Base-by-base conservation (phyloP, 2,797 vertebrate genomes). In the Bufotes viridis region DNA sequence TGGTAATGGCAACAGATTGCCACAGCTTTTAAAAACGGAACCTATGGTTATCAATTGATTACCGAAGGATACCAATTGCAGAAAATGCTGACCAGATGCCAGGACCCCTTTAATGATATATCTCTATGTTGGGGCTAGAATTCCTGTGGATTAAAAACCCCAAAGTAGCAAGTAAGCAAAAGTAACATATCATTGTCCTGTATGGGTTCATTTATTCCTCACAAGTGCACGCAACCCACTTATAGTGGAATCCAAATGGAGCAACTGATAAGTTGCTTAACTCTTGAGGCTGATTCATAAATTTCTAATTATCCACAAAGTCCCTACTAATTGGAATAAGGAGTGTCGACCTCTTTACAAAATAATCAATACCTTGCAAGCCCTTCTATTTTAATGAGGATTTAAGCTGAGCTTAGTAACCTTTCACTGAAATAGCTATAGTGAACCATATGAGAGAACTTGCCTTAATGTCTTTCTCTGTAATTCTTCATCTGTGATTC, bases 401-500 rank as follows among this genome's bases (percentile, higher is more conserved):
- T 51, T 76, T 51, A 51, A 51, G 22, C 82, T 63, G 17, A 84
- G 22, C 18, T 15, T 22, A 72, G 26, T 22, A 72, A 72, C 18
- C 55, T 29, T 81, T 20, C 29, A 61, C 60, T 81, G 26, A 7
- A 84, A 74, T n/a, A 63, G 17, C 22, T 24, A 18, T 3, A 65
- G 42, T 24, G 10, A 61, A 81, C 6, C 8, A 75, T 18, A 51
- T 1, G 42, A 49, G 14, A 49, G 9, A 24, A 51, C 90, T 90
- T 89, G 95, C 98, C 98, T 97, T 91, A 99, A 96, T 6, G 97
- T 99, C 93, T 99, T 99, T 78, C 97, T 96, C 90, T 98, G 97
- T 97, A 99, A 97, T 93, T 99, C 98, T 51, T 99, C 98, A 0
- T 98, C 97, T 0, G 97, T 98, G 93, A 99, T 96, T 87, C 98